Base-by-base conservation (phyloP, 2,888 invertebrate species). In the Caenorhabditis angaria region DNA sequence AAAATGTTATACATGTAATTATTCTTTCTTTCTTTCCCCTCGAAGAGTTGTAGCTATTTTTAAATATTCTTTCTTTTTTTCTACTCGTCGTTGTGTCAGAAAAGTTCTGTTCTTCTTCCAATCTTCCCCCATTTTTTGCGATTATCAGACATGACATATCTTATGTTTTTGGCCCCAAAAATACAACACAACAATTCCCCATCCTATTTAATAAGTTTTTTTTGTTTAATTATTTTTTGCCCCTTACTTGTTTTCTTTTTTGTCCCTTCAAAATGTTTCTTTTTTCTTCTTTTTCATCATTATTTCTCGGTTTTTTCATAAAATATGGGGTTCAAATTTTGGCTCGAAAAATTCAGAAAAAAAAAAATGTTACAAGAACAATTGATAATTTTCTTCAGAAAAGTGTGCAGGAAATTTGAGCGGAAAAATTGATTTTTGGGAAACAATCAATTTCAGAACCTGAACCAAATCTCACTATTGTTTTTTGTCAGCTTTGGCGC, bases 141-240 rank as follows among this genome's bases (percentile, higher is more conserved):
- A 41, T 41, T 41, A 41, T 41, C 41, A 41, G 41, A 41, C 41
- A 41, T 41, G 41, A 41, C 41, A 41, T 41, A 41, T 41, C 41
- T 41, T 12, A 18, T 41, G 3, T 41, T 14, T 14, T 18, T 32
- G 6, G 5, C 12, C 32, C 32, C 32, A 5, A 5, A 32, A 32
- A 8, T 18, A 12, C 41, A 41, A 41, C 5, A 41, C 18, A 12
- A 18, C 14, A 41, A 18, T 41, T 41, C 32, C 14, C 18, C 41
- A 10, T 18, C 18, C 14, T 41, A 41, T 41, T 41, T 41, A 41
- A 41, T 41, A 41, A 41, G 41, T 32, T 12, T 41, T 41, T 41
- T 41, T 41, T 41, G 41, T 41, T 41, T 41, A 14, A 41, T 41
- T 41, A 41, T 41, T 41, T 18, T 41, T 18, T 18, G 18, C 2